Base-by-base conservation (phyloP, 2,888 invertebrate species). In the Machimus rusticus region DNA sequence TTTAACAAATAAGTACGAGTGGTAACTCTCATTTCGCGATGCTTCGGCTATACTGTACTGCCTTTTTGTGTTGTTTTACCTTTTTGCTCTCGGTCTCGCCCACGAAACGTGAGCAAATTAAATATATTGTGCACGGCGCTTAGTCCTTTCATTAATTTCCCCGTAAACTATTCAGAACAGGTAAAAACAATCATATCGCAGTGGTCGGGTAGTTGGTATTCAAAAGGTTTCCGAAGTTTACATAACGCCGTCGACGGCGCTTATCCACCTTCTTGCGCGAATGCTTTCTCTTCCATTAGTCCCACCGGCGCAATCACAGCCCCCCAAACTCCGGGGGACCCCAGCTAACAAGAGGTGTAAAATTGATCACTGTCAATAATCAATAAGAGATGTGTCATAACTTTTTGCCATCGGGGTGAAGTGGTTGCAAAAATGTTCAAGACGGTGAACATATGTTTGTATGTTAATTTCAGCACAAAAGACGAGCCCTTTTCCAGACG, bases 161-260 rank as follows among this genome's bases (percentile, higher is more conserved):
- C 9, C 55, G 79, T 34, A 82, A 82, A 57, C 66, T 82, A 82
- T 82, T 82, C 82, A 66, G 66, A 82, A 82, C 82, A 57, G 82
- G 82, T 82, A 82, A 82, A 81, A 82, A 82, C 82, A 82, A 66
- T 82, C 46, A 81, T 55, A 51, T 81, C 51, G 55, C 51, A 39
- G 37, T 14, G n/a, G 37, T 16, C 28, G n/a, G 19, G 37, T 82
- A 82, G 55, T 82, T 82, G 39, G 66, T 57, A 82, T 82, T 82
- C 82, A 82, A 82, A 23, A 82, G 66, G 82, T 82, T 82, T 82
- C 82, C 31, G 82, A 82, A 57, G 34, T 57, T 82, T 82, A 82
- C 82, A 57, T 82, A 82, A 82, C 37, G 34, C 4, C 51, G 28
- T 12, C 28, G 66, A 37, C 46, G 39, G 3, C 57, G 55, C 37